Evolutionary conservation across 2,888 invertebrate genomes (phyloP).

Genomic region (Eupithecia exiguata): DNA sequence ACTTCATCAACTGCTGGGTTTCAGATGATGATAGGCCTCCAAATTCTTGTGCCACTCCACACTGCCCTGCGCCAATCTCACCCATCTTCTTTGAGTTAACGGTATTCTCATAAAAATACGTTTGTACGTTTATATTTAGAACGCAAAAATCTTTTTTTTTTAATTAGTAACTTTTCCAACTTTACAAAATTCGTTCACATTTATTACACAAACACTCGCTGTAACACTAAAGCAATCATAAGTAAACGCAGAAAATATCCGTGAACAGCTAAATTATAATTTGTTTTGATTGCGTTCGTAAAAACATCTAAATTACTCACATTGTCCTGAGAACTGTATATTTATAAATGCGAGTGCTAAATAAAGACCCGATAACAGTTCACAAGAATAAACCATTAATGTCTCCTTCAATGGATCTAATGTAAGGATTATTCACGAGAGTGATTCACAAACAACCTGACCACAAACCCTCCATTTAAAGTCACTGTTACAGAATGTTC

Average conservation of each 20-base stretch:
- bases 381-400: conserved; percentile 19
- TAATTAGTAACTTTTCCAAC: background rate
- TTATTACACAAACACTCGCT: background rate
- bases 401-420: conserved; percentile 20
- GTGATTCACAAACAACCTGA: conserved; percentile 27
- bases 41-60: too few relatives aligned
- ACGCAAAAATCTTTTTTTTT: background rate
- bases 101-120: background rate
- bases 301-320: background rate
- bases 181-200: background rate
- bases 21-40: too few relatives aligned
- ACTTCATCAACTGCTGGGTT: too few relatives aligned
- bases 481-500: conserved; percentile 19
- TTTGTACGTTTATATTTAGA: background rate
- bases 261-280: background rate
- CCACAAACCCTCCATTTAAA: conserved; percentile 23
- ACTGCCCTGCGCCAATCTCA: too few relatives aligned
- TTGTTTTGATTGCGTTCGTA: background rate
- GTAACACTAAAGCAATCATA: background rate
- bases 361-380: conserved; percentile 24
- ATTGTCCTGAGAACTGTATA: conserved; percentile 12
- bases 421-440: conserved; percentile 18
- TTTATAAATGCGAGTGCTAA: conserved; percentile 26
- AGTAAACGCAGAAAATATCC: background rate
- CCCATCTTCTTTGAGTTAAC: too few relatives aligned